Percentiles rank a stretch among this genome's conserved stretches.
Evolutionary conservation across 2,888 invertebrate genomes (phyloP).

Genomic region (Caenorhabditis sp.): DNA sequence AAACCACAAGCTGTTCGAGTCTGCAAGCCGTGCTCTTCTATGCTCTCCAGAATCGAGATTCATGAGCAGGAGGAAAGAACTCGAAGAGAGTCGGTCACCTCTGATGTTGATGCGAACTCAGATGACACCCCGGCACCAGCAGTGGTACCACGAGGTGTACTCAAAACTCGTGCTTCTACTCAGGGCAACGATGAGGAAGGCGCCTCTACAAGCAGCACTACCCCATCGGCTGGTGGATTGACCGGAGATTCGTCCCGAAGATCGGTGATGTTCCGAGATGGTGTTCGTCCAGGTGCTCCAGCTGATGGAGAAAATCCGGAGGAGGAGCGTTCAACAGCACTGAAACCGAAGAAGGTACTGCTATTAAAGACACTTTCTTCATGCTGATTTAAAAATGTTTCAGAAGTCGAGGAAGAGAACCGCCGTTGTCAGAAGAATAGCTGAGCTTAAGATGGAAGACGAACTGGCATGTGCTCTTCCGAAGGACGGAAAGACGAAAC

Average conservation of each 20-base stretch:
- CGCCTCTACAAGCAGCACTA: conserved; percentile 32
- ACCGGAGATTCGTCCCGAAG: conserved; percentile 26
- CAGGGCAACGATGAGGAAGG: conserved; percentile 26
- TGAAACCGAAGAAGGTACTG: conserved; percentile 72
- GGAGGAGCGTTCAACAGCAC: conserved; percentile 61
- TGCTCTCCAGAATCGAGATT: conserved; percentile 76
- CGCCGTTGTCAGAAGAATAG: conserved; percentile 67
- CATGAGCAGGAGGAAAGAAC: conserved; percentile 66
- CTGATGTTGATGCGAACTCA: background rate
- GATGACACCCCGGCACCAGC: background rate
- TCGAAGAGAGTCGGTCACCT: conserved; percentile 27
- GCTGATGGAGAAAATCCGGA: conserved; percentile 37
- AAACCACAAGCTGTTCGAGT: conserved; percentile 70
- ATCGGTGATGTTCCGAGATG: conserved; percentile 73
- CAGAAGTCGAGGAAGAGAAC: conserved; percentile 71
- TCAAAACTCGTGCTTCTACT: conserved; percentile 39
- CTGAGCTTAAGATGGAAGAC: conserved; percentile 71
- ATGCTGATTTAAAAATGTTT: conserved; percentile 14
- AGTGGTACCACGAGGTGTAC: conserved; percentile 41
- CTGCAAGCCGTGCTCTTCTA: conserved; percentile 78
- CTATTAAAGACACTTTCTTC: background rate
- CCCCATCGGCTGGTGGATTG: background rate
- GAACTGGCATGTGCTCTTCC: conserved; percentile 65
- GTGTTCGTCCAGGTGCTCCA: conserved; percentile 75
- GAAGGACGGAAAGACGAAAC: conserved; percentile 14